These are phyloP conservation scores for Podarcis lilfordi DNA, from an alignment of 2,797 vertebrate genomes.

Conservation along the genomic window DNA sequence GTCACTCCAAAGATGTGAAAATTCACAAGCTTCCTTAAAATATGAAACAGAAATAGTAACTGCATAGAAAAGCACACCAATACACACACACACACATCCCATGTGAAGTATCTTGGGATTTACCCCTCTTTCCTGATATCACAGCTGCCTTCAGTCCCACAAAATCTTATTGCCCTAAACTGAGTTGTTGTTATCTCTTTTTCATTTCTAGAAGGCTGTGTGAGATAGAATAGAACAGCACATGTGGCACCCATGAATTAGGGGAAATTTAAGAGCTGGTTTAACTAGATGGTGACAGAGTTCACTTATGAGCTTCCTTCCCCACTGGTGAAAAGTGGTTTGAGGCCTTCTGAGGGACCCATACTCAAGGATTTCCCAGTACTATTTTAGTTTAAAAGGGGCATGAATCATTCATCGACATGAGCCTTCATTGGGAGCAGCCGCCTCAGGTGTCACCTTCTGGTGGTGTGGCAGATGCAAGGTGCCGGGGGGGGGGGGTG, in stretches of 20 bases:
- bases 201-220: no score
- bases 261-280: no score
- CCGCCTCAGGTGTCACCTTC: neutral
- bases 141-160: neutral
- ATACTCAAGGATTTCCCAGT: no score
- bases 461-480: neutral
- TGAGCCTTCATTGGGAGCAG: neutral
- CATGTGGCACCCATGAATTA: neutral
- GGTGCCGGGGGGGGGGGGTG: neutral
- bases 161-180: neutral
- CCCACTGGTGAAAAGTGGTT: no score
- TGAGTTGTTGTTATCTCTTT: neutral
- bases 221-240: neutral
- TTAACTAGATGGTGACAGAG: neutral
- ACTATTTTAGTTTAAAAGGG: neutral
- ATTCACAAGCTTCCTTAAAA: neutral
- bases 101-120: fast-evolving
- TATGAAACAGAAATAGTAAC: neutral
- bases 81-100: neutral
- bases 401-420: no score
- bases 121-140: neutral
- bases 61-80: fast-evolving
- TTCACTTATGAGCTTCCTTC: no score
- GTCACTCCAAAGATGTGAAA: neutral
- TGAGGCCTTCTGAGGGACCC: no score